phyloP scores from a whole-genome alignment of 1,140 invertebrate genomes.

The Brachionus rubens region DNA sequence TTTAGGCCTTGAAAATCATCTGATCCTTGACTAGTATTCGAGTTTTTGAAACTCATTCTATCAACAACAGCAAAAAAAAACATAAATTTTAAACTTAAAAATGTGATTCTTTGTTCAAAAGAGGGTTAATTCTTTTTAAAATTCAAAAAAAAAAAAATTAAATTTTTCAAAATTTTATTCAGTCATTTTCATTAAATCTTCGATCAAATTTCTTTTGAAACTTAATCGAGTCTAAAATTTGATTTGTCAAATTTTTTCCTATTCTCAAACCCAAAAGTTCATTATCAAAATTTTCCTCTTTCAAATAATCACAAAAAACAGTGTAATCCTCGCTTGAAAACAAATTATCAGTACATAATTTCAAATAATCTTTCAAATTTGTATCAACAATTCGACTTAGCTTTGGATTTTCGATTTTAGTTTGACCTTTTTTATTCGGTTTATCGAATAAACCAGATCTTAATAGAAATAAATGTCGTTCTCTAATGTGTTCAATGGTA shows the following conservation, averaged over 20 bases:
- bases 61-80: background rate
- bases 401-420: constrained; percentile 50
- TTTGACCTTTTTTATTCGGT: constrained; percentile 47
- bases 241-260: constrained; percentile 2
- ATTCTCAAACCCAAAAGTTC: constrained; percentile 30
- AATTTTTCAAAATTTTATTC: constrained; percentile 12
- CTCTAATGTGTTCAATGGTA: constrained; percentile 50
- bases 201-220: constrained; percentile 13
- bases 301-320: constrained; percentile 38
- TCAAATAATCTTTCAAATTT: constrained; percentile 37
- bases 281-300: constrained; percentile 38
- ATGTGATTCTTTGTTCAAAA: too few relatives aligned
- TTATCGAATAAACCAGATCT: constrained; percentile 51
- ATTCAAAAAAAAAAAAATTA: background rate
- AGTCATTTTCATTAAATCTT: background rate
- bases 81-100: background rate
- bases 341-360: background rate
- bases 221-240: constrained; percentile 18
- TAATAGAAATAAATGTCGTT: constrained; percentile 51
- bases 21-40: constrained; percentile 35
- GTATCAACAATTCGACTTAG: constrained; percentile 51
- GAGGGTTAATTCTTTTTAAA: constrained; percentile 19
- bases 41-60: constrained; percentile 35
- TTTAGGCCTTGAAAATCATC: constrained; percentile 29
- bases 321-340: background rate